Evolutionary conservation across 2,113 vertebrate species (phyloP).

Genomic region (Passer montanus): DNA sequence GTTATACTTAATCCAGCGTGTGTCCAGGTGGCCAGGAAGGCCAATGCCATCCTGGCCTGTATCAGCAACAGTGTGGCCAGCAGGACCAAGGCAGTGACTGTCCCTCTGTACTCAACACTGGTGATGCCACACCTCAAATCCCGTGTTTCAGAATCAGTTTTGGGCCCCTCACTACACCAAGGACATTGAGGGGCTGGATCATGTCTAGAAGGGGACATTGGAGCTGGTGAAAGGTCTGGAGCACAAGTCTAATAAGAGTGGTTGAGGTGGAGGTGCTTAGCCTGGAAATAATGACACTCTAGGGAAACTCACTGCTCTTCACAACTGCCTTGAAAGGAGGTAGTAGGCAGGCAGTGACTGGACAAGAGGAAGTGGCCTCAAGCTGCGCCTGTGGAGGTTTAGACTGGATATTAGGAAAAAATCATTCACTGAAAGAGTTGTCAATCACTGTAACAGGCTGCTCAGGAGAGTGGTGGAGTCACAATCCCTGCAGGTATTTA

Average conservation of each 20-base stretch:
- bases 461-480: not conserved
- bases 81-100: not conserved
- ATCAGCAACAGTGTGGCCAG: not conserved
- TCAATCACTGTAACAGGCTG: not conserved
- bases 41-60: not conserved
- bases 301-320: not conserved
- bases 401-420: not conserved
- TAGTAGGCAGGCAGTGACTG: not conserved
- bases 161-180: not conserved
- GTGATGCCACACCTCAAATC: rapidly evolving
- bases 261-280: not conserved
- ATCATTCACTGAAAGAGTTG: not conserved
- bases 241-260: no score
- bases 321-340: not conserved
- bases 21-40: not conserved
- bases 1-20: rapidly evolving
- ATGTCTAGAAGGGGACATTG: not conserved
- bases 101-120: rapidly evolving
- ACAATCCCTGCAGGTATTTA: not conserved
- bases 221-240: not conserved
- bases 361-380: not conserved
- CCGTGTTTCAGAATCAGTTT: not conserved
- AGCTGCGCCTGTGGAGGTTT: not conserved
- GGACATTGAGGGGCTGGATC: not conserved
- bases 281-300: not conserved